These are phyloP conservation scores for Yponomeuta cagnagella DNA, from an alignment of 2,888 invertebrate genomes.

Conservation along the genomic window DNA sequence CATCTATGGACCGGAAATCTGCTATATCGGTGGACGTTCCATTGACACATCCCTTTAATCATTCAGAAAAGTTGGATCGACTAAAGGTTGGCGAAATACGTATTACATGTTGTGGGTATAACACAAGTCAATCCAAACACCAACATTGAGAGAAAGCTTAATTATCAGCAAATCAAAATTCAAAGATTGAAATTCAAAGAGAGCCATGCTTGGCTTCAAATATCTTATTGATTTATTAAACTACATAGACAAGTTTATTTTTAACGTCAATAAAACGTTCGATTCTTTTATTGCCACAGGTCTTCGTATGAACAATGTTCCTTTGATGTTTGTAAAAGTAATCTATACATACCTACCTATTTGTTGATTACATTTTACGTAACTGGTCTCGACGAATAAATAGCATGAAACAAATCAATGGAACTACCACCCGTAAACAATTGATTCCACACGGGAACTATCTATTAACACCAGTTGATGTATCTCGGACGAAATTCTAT, in stretches of 20 bases:
- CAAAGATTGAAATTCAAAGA: background rate
- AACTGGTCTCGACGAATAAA: background rate
- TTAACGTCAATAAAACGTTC: background rate
- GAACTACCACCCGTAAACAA: background rate
- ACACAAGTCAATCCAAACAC: background rate
- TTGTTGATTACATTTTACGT: background rate
- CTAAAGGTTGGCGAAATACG: background rate
- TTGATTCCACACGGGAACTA: background rate
- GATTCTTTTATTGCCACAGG: background rate
- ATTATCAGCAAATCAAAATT: background rate
- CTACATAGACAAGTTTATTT: background rate
- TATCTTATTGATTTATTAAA: background rate
- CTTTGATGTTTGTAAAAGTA: background rate
- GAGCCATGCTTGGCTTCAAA: background rate
- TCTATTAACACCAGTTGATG: background rate
- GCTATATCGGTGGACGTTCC: no score
- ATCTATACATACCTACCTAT: background rate
- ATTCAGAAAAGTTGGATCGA: background rate
- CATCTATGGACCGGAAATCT: no score
- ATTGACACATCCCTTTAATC: background rate
- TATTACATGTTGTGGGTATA: background rate
- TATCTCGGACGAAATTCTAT: background rate
- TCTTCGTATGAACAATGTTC: background rate
- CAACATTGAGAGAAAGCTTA: background rate
- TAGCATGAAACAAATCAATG: background rate